These are phyloP conservation scores for Phengaris arion DNA, from an alignment of 2,888 invertebrate species.

Conservation along the genomic window DNA sequence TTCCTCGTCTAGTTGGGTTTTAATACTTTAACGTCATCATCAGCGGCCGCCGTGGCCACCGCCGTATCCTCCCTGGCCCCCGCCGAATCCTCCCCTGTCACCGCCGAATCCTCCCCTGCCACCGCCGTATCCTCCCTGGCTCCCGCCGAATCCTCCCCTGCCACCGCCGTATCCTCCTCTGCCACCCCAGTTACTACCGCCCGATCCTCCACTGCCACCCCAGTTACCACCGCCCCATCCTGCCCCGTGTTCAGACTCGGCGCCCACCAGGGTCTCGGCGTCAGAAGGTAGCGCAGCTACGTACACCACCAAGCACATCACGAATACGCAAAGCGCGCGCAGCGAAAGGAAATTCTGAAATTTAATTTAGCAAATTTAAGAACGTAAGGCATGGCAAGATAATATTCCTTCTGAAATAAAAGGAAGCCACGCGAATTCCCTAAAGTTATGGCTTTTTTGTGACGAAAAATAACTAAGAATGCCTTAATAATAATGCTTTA, in stretches of 20 bases:
- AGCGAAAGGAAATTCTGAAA: too few species aligned
- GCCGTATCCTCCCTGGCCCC: neutral
- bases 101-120: neutral
- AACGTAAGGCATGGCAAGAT: too few species aligned
- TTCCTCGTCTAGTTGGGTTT: neutral
- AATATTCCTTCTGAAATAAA: too few species aligned
- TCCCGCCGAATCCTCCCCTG: conserved; percentile 21
- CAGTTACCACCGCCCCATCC: conserved; percentile 3
- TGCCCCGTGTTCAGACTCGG: neutral
- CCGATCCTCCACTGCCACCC: conserved; percentile 30
- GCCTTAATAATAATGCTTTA: too few species aligned
- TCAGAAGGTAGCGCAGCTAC: neutral
- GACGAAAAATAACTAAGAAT: too few species aligned
- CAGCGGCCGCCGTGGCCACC: neutral
- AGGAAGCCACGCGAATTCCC: too few species aligned
- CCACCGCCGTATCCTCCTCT: neutral
- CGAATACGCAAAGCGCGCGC: neutral
- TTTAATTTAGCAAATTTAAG: too few species aligned
- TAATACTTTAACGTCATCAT: neutral
- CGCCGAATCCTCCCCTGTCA: conserved; percentile 28
- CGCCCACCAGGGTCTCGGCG: neutral
- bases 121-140: neutral
- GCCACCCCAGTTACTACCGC: conserved; percentile 10
- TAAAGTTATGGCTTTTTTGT: too few species aligned
- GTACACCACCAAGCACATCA: conserved; percentile 4